Conservation (phyloP, 1,140 invertebrate species). For the Drosophila busckii region DNA sequence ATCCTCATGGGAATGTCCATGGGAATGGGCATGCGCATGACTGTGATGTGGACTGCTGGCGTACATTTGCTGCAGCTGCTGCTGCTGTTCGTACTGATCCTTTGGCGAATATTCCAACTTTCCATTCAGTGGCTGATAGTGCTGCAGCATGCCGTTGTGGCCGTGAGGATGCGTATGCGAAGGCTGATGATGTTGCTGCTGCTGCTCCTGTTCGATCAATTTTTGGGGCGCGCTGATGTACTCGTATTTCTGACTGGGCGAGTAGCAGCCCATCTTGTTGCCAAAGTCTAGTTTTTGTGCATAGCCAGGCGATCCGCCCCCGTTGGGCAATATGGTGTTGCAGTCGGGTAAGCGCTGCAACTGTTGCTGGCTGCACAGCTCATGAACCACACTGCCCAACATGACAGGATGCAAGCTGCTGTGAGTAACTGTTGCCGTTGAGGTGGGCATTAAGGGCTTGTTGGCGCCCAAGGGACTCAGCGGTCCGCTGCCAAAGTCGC, state of each 20-base stretch:
- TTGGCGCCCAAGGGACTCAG: slow-evolving; percentile 71
- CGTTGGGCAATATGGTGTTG: slow-evolving; percentile 70
- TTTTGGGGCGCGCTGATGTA: slow-evolving; percentile 66
- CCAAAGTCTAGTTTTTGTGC: slow-evolving; percentile 64
- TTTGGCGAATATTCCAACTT: slow-evolving; percentile 75
- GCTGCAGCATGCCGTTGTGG: slow-evolving; percentile 63
- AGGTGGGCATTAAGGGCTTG: slow-evolving; percentile 77
- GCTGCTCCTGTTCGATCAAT: slow-evolving; percentile 55
- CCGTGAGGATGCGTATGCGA: slow-evolving; percentile 14
- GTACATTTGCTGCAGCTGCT: slow-evolving; percentile 57
- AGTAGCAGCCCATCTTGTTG: slow-evolving; percentile 76
- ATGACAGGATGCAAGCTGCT: slow-evolving; percentile 81
- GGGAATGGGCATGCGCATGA: slow-evolving; percentile 18
- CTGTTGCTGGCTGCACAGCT: slow-evolving; percentile 56
- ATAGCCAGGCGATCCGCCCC: slow-evolving; percentile 69
- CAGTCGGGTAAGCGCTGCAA: slow-evolving; percentile 68
- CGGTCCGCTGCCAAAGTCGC: slow-evolving; percentile 81
- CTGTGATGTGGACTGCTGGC: slow-evolving; percentile 60
- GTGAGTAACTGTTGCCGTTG: slow-evolving; percentile 37
- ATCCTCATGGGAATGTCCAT: slow-evolving; percentile 26
- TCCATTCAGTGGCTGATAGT: slow-evolving; percentile 63
- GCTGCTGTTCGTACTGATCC: slow-evolving; percentile 64
- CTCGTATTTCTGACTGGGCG: slow-evolving; percentile 76
- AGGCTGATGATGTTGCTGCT: slow-evolving; percentile 47
- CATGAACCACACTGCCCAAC: slow-evolving; percentile 80